Conservation (phyloP, 2,113 vertebrate species). For the Tor tambroides region DNA sequence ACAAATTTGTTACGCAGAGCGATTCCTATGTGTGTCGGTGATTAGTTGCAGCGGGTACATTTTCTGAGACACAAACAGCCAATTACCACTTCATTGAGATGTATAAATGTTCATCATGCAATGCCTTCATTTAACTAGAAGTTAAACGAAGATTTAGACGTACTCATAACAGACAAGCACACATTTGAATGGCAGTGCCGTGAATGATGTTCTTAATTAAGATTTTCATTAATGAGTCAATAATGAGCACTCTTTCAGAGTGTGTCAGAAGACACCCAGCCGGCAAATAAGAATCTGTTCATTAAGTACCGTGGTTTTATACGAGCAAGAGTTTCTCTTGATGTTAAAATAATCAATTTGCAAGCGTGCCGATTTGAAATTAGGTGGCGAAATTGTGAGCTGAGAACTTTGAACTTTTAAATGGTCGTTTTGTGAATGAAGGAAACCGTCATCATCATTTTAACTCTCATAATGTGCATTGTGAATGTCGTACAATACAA, state of each 20-base stretch:
- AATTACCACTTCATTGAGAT: slow-evolving; percentile 45
- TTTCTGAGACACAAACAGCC: slow-evolving; percentile 40
- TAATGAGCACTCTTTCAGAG: slow-evolving; percentile 32
- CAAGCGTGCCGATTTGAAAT: neutral
- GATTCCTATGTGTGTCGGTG: slow-evolving; percentile 9
- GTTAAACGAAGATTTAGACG: slow-evolving; percentile 37
- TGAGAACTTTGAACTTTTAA: slow-evolving; percentile 21
- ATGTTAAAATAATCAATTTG: slow-evolving; percentile 39
- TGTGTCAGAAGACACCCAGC: slow-evolving; percentile 33
- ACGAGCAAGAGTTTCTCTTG: neutral
- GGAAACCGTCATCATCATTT: neutral
- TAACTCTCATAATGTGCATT: neutral
- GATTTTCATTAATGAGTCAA: slow-evolving; percentile 43
- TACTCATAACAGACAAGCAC: neutral
- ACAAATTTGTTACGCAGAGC: slow-evolving; percentile 23
- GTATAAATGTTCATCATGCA: slow-evolving; percentile 31
- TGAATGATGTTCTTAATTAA: slow-evolving; percentile 43
- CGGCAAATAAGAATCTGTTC: slow-evolving; percentile 11
- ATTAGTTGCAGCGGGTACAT: slow-evolving; percentile 6
- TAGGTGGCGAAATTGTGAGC: neutral
- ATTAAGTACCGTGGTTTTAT: slow-evolving; percentile 26
- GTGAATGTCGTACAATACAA: neutral
- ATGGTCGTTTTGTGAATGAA: neutral
- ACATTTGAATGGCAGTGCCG: neutral
- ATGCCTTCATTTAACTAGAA: slow-evolving; percentile 16